Percentiles rank a stretch among this genome's conserved stretches.
Conservation (phyloP, 1,140 invertebrate genomes). For the Trachymyrmex septentrionalis region DNA sequence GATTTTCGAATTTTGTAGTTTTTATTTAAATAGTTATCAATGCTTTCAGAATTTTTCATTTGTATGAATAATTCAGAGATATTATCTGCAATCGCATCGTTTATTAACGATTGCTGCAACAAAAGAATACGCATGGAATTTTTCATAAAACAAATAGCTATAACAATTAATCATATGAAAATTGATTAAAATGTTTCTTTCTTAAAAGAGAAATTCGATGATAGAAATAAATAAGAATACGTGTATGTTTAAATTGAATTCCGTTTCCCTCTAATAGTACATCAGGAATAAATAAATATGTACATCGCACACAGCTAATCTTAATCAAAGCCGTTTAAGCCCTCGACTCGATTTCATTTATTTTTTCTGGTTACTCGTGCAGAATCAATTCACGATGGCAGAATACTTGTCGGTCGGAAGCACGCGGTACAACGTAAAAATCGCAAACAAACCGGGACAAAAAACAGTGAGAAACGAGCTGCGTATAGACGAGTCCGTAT, state of each 20-base stretch:
- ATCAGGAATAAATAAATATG: not conserved
- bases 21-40: not conserved
- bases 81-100: not conserved
- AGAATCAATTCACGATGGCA: constrained; percentile 29
- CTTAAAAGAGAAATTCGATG: not conserved
- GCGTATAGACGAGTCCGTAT: constrained; percentile 23
- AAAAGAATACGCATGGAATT: not conserved
- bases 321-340: not conserved
- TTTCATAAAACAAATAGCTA: not conserved
- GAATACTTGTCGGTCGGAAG: constrained; percentile 6
- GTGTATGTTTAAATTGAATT: not conserved
- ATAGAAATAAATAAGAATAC: not conserved
- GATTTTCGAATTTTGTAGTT: not conserved
- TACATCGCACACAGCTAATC: not conserved
- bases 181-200: not conserved
- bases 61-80: constrained; percentile 5
- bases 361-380: constrained; percentile 19
- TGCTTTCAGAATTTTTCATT: constrained; percentile 19
- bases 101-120: not conserved
- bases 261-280: not conserved
- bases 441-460: constrained; percentile 40
- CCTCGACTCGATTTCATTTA: constrained; percentile 7
- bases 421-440: constrained; percentile 22
- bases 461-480: not conserved
- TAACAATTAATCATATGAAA: not conserved